A percentile compares a stretch with the other conserved stretches of the same genome.
Evolutionary conservation across 2,888 invertebrate genomes (phyloP).

Genomic region (Acanthacorydalis orientalis): DNA sequence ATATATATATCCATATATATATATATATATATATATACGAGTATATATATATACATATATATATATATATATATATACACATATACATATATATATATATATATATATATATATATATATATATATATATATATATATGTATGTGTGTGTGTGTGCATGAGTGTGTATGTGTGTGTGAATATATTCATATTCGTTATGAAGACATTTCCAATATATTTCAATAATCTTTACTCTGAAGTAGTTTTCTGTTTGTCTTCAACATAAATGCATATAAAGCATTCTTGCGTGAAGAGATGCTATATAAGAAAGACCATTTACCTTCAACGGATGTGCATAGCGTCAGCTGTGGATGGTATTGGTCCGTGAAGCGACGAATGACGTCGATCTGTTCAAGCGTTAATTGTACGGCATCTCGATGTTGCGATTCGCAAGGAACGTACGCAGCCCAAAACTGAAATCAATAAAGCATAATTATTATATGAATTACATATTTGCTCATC

Average conservation of each 20-base stretch:
- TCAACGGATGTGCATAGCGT: slow-evolving; percentile 61
- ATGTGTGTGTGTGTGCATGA: not conserved
- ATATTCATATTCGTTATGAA: too few relatives aligned
- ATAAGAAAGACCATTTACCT: slow-evolving; percentile 32
- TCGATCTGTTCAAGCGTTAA: slow-evolving; percentile 74
- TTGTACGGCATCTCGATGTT: slow-evolving; percentile 71
- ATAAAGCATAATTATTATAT: slow-evolving; percentile 2
- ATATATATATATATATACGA: too few relatives aligned
- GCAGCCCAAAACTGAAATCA: slow-evolving; percentile 69
- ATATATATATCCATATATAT: too few relatives aligned
- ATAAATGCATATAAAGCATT: not conserved
- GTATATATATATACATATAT: not conserved
- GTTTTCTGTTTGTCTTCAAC: too few relatives aligned
- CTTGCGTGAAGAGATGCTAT: not conserved
- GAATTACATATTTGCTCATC: not conserved
- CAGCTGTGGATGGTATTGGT: slow-evolving; percentile 60
- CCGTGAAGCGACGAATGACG: slow-evolving; percentile 63
- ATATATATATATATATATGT: not conserved
- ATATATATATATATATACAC: not conserved
- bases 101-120: slow-evolving; percentile 2
- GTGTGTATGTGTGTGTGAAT: not conserved
- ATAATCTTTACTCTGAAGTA: too few relatives aligned
- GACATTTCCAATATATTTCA: too few relatives aligned
- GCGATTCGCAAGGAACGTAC: slow-evolving; percentile 67
- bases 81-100: slow-evolving; percentile 1